phyloP scores from a whole-genome alignment of 2,888 invertebrate species.

The Orthosia incerta region DNA sequence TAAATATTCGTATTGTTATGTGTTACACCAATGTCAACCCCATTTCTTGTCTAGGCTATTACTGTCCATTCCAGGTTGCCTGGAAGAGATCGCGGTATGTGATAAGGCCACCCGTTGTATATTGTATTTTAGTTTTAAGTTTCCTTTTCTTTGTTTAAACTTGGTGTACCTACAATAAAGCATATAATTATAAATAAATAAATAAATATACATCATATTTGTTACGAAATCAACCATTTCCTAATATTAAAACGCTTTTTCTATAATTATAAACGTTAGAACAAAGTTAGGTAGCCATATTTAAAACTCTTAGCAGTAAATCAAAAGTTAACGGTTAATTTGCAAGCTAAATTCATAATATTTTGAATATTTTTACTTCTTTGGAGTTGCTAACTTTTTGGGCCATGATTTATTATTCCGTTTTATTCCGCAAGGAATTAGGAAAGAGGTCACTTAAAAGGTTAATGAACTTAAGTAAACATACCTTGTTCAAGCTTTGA shows the following conservation, averaged over 20 bases:
- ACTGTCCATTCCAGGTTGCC: too few relatives aligned
- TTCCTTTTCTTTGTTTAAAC: too few relatives aligned
- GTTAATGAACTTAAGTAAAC: slow-evolving; percentile 6
- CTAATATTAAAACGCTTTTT: background rate
- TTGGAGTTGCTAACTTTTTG: slow-evolving; percentile 44
- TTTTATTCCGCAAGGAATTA: slow-evolving; percentile 32
- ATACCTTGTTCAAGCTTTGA: background rate
- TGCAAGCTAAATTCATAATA: slow-evolving; percentile 44
- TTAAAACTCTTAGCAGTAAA: slow-evolving; percentile 41
- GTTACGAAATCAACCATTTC: background rate
- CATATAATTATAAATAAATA: too few relatives aligned
- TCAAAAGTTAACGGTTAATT: slow-evolving; percentile 45
- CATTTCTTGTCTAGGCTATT: too few relatives aligned
- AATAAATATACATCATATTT: too few relatives aligned
- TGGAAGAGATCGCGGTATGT: too few relatives aligned
- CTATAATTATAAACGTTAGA: background rate
- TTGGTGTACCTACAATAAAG: too few relatives aligned
- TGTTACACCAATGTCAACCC: too few relatives aligned
- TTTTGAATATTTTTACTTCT: slow-evolving; percentile 43
- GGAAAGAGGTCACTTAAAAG: slow-evolving; percentile 7
- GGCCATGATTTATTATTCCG: slow-evolving; percentile 21
- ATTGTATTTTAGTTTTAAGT: too few relatives aligned
- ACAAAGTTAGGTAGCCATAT: background rate
- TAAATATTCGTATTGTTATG: too few relatives aligned
- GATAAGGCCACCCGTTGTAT: too few relatives aligned